Conservation (phyloP, 2,797 vertebrate genomes). For the Ctenosaura bakeri region DNA sequence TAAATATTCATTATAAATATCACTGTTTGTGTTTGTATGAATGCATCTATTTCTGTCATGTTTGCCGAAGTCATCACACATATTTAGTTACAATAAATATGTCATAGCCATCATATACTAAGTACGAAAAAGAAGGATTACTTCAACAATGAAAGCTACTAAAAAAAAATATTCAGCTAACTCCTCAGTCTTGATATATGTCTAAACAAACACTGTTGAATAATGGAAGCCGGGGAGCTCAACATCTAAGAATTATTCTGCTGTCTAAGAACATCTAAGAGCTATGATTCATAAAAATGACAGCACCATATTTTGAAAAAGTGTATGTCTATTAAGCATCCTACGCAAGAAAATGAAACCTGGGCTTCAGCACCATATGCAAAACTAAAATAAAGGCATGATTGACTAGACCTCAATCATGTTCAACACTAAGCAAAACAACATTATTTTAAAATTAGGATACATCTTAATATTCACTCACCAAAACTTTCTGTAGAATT, state of each 20-base stretch:
- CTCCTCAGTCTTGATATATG: constrained; percentile 37
- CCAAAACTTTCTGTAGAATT: constrained; percentile 80
- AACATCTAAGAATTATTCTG: constrained; percentile 27
- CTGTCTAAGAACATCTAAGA: constrained; percentile 63
- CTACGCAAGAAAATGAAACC: constrained; percentile 14
- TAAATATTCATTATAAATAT: background rate
- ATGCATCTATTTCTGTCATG: background rate
- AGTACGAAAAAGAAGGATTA: constrained; percentile 27
- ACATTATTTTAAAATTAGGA: constrained; percentile 42
- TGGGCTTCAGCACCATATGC: background rate
- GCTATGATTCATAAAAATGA: constrained; percentile 49
- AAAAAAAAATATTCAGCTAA: constrained; percentile 11
- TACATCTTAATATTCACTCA: constrained; percentile 78
- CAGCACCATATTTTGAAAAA: constrained; percentile 19
- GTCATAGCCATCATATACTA: background rate
- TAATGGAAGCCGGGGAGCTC: constrained; percentile 11
- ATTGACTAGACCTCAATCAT: constrained; percentile 65
- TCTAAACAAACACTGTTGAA: constrained; percentile 55
- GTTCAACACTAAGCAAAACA: constrained; percentile 53
- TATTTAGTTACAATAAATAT: background rate
- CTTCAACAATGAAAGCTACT: background rate
- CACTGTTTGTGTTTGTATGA: background rate
- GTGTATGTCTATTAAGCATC: constrained; percentile 40
- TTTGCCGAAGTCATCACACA: background rate
- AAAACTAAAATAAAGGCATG: constrained; percentile 52